Evolutionary conservation across 2,113 vertebrate species (phyloP), one percentile per base, ranked within the genome.

Genomic region (Atherinomorus stipes): DNA sequence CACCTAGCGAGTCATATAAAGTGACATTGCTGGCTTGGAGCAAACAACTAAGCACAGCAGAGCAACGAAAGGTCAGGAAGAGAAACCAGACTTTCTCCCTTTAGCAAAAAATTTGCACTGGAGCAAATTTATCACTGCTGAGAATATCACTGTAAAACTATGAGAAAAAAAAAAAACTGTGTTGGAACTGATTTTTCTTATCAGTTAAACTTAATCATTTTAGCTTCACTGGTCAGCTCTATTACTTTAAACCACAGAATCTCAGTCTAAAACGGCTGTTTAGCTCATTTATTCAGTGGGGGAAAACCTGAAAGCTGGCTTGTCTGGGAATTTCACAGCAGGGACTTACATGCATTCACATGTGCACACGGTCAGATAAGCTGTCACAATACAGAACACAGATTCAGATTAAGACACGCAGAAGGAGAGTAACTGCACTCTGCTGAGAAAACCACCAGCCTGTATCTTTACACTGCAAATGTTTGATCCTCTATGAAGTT

Each of bases 21-120:
- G 78, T 80, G 78, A 78, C 84, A 86, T 54, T 4, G 56, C 58
- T 72, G 38, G 68, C 74, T 78, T 49, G 51, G 53, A 74, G 77
- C 57, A 66, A 81, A 85, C 49, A 71, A 60, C 51, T 50, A 53
- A 76, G 54, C 52, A 70, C 59, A 71, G 68, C 66, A 52, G 81
- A 76, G 78, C 60, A 69, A 53, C 50, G 49, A 60, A 80, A 76
- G 80, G 60, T 82, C 80, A 78, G 51, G 34, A 23, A 57, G 13
- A 76, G 50, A 84, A 69, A 60, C 12, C 45, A 49, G 34, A 68
- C 21, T 40, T n/a, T 47, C 42, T 64, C 25, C 21, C 54, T 21
- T 13, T 9, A 70, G 63, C 9, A 64, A 64, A 11, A 42, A 1
- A 53, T 23, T 25, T 16, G 15, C 61, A 37, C 52, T 3, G 10